Conservation (phyloP, 2,888 invertebrate genomes). For the Creontiades dilutus region DNA sequence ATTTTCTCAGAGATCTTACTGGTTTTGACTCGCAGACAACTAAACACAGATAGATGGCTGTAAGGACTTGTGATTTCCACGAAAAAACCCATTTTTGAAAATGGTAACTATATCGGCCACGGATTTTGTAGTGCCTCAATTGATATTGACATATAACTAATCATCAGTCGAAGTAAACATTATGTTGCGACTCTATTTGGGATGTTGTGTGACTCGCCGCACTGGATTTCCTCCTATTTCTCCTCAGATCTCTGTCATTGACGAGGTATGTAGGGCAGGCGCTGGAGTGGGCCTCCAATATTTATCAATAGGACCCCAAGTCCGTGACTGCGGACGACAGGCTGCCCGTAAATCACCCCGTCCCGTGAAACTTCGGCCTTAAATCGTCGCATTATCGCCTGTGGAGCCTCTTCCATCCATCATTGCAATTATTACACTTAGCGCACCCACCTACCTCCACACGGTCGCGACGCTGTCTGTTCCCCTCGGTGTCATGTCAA, state of each 20-base stretch:
- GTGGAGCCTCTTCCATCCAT: constrained; percentile 9
- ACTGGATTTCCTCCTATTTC: neutral
- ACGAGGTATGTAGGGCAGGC: neutral
- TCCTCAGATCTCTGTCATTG: neutral
- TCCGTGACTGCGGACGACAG: neutral
- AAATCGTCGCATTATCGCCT: constrained; percentile 20
- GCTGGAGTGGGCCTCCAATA: neutral
- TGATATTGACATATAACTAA: no score
- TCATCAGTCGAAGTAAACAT: no score
- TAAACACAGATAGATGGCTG: neutral
- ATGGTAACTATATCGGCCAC: neutral
- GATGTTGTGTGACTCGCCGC: no score
- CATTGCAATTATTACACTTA: neutral
- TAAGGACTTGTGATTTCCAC: neutral
- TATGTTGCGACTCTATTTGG: no score
- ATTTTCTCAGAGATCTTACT: no score
- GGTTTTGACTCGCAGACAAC: no score
- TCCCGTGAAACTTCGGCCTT: neutral
- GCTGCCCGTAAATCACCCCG: constrained; percentile 9
- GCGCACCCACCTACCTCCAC: neutral
- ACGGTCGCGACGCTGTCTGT: no score
- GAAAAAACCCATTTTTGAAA: no score
- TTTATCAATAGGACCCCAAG: neutral
- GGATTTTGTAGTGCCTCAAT: no score
- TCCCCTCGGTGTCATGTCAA: no score